Percentiles rank a stretch among this genome's conserved stretches.
phyloP scores from a whole-genome alignment of 2,797 vertebrate species.

The Ptychobarbus kaznakovi region DNA sequence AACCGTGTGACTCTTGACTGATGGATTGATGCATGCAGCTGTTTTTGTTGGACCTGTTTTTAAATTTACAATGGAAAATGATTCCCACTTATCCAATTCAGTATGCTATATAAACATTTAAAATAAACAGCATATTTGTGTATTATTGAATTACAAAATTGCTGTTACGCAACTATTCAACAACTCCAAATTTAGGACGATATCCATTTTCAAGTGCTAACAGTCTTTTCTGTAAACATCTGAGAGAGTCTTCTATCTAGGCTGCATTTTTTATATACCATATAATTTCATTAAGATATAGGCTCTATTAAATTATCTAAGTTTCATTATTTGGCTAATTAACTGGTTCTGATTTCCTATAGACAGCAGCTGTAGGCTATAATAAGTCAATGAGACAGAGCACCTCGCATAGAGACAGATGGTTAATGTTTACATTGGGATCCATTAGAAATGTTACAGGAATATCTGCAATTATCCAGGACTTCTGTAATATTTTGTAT shows the following conservation, averaged over 20 bases:
- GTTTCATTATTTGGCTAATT: not conserved
- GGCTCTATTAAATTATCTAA: not conserved
- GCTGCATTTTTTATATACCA: not conserved
- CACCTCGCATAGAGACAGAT: constrained; percentile 1
- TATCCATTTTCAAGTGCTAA: constrained; percentile 31
- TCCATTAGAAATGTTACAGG: constrained; percentile 3
- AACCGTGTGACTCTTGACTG: not conserved
- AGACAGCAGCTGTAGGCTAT: not conserved
- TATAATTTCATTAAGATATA: not conserved
- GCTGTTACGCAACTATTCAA: constrained; percentile 16
- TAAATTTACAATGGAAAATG: constrained; percentile 15
- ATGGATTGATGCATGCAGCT: constrained; percentile 35
- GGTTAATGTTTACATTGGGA: constrained; percentile 29
- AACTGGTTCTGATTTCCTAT: not conserved
- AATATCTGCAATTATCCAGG: constrained; percentile 1
- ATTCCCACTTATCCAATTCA: not conserved
- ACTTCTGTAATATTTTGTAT: not conserved
- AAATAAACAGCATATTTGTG: constrained; percentile 24
- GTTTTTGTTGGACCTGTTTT: constrained; percentile 7
- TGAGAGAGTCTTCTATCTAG: not conserved
- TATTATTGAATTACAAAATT: constrained; percentile 19
- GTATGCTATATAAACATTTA: not conserved
- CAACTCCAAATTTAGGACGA: constrained; percentile 31
- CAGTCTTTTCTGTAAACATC: constrained; percentile 1
- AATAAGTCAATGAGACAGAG: not conserved